Conservation (phyloP, 2,113 vertebrate genomes). For the Cygnus atratus region DNA sequence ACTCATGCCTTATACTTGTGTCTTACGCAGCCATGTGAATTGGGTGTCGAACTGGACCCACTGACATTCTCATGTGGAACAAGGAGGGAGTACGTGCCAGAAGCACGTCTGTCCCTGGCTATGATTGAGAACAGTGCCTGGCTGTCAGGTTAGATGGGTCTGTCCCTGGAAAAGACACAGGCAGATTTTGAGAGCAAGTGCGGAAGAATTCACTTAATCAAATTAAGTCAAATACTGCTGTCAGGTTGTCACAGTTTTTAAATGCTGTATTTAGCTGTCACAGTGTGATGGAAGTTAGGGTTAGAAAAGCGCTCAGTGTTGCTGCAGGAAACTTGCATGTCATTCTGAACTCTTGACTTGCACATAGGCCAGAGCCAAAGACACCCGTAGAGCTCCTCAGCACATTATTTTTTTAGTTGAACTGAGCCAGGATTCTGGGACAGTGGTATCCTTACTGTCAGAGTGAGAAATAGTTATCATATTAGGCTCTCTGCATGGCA, state of each 20-base stretch:
- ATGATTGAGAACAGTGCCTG: conserved; percentile 48
- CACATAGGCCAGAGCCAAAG: conserved; percentile 6
- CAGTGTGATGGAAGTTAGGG: conserved; percentile 54
- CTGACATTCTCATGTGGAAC: conserved; percentile 18
- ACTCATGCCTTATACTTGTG: neutral
- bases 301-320: conserved; percentile 51
- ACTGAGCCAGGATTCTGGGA: conserved; percentile 53
- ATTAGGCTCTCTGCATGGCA: conserved; percentile 57
- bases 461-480: conserved; percentile 61
- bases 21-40: neutral
- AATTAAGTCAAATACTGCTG: conserved; percentile 49
- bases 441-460: conserved; percentile 36
- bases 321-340: conserved; percentile 55
- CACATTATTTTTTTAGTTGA: conserved; percentile 16
- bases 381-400: conserved; percentile 45
- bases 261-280: conserved; percentile 44
- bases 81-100: conserved; percentile 12
- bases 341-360: conserved; percentile 64
- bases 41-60: neutral
- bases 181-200: conserved; percentile 26
- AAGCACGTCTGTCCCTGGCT: neutral
- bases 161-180: neutral
- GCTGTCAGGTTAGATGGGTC: conserved; percentile 54
- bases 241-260: neutral
- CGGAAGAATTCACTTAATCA: conserved; percentile 14